A percentile compares a stretch with the other conserved stretches of the same genome.
Evolutionary conservation across 2,797 vertebrate genomes (phyloP).

Genomic region (Scolopax rusticola): DNA sequence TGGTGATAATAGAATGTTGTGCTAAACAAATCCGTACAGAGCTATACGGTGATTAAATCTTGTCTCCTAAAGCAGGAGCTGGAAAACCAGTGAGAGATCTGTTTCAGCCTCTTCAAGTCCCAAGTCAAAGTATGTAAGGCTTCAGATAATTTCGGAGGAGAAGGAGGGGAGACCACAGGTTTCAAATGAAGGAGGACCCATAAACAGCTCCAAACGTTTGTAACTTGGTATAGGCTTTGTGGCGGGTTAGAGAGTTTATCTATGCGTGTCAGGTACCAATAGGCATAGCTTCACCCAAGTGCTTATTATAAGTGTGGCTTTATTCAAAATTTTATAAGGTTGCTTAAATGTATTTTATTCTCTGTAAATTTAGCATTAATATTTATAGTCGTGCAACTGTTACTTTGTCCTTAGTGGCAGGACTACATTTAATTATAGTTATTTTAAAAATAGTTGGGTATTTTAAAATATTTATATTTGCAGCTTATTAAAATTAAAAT

Average conservation of each 20-base stretch:
- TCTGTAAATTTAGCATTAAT: constrained; percentile 56
- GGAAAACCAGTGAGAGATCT: constrained; percentile 18
- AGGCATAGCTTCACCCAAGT: not conserved
- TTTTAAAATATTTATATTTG: constrained; percentile 26
- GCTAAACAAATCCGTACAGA: constrained; percentile 14
- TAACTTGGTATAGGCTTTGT: not conserved
- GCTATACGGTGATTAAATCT: not conserved
- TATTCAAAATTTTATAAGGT: constrained; percentile 42
- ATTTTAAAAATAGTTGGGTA: not conserved
- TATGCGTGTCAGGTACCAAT: not conserved
- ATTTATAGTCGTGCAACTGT: constrained; percentile 50
- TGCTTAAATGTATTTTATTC: constrained; percentile 41
- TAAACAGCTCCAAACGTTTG: not conserved
- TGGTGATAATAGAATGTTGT: constrained; percentile 60
- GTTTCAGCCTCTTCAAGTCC: not conserved
- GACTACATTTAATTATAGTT: not conserved
- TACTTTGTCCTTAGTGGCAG: constrained; percentile 41
- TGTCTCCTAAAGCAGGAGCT: not conserved
- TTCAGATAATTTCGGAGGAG: not conserved
- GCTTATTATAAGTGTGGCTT: not conserved
- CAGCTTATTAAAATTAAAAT: constrained; percentile 29
- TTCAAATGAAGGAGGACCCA: not conserved
- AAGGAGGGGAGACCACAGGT: not conserved
- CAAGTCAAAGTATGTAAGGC: not conserved
- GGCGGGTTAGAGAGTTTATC: not conserved